Evolutionary conservation across 2,888 invertebrate genomes (phyloP).

Genomic region (Hybos culiciformis): DNA sequence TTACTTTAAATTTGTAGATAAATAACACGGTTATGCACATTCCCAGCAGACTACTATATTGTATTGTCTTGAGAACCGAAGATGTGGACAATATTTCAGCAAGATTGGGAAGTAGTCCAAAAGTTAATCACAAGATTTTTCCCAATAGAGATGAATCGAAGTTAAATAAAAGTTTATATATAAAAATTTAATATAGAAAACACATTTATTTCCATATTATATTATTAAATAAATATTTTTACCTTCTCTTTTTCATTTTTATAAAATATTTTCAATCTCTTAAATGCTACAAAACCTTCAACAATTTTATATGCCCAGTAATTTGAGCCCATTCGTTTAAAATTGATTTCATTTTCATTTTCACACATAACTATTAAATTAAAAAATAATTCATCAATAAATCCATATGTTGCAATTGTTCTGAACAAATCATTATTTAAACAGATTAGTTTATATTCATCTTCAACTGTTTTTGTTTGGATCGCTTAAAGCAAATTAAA

Average conservation of each 20-base stretch:
- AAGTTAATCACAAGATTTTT: too few species aligned
- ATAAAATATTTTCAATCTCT: constrained; percentile 27
- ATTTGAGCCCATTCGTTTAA: constrained; percentile 23
- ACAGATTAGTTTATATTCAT: constrained; percentile 20
- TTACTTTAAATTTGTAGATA: too few species aligned
- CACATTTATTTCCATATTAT: background rate
- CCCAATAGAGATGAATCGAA: too few species aligned
- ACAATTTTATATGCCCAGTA: constrained; percentile 31
- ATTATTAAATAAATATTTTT: constrained; percentile 2
- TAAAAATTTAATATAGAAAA: background rate
- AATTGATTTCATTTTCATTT: constrained; percentile 17
- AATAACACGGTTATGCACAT: too few species aligned
- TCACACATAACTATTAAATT: constrained; percentile 26
- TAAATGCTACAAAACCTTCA: constrained; percentile 24
- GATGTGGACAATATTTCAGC: too few species aligned
- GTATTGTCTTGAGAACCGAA: too few species aligned
- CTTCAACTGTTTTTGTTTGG: constrained; percentile 8
- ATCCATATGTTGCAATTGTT: constrained; percentile 25
- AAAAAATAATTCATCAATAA: constrained; percentile 27
- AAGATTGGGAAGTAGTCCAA: too few species aligned
- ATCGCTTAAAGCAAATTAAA: constrained; percentile 10
- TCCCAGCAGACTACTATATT: too few species aligned
- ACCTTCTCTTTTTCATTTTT: constrained; percentile 27
- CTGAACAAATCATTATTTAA: constrained; percentile 26
- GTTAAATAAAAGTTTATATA: too few species aligned